Conservation (phyloP, 2,888 invertebrate genomes). For the Platyscelio sp. region DNA sequence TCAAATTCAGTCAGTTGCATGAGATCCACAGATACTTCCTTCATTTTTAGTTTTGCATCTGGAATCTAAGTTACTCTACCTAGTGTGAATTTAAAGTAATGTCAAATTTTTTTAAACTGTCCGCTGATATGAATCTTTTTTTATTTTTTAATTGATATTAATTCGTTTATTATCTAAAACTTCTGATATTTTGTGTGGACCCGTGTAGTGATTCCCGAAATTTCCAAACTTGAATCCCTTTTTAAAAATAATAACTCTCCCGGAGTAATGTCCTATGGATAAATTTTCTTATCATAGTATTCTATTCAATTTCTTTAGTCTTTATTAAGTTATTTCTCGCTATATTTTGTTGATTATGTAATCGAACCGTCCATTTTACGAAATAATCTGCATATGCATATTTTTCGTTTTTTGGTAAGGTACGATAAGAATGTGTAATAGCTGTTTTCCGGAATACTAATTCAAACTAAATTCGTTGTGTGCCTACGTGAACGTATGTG, state of each 20-base stretch:
- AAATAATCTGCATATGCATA: slow-evolving; percentile 25
- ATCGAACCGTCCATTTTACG: neutral
- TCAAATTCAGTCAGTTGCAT: neutral
- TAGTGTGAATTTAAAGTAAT: no score
- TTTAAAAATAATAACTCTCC: slow-evolving; percentile 8
- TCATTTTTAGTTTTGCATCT: no score
- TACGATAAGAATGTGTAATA: neutral
- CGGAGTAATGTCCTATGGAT: slow-evolving; percentile 7
- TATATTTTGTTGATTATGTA: neutral
- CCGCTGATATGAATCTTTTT: neutral
- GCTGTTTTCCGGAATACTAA: neutral
- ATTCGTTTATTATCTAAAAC: neutral
- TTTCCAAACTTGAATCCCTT: neutral
- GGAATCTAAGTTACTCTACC: no score
- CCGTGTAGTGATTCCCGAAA: neutral
- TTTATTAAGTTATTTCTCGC: neutral
- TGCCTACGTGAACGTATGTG: neutral
- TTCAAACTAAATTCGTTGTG: neutral
- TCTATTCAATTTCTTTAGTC: neutral
- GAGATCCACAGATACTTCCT: slow-evolving; percentile 8
- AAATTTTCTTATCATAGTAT: neutral
- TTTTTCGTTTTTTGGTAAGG: neutral
- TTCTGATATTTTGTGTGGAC: slow-evolving; percentile 16
- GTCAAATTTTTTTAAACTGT: neutral
- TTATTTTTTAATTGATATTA: neutral